Evolutionary conservation across 2,888 invertebrate genomes (phyloP), one percentile per base, ranked within the genome.

Genomic region (Parnassius apollo): DNA sequence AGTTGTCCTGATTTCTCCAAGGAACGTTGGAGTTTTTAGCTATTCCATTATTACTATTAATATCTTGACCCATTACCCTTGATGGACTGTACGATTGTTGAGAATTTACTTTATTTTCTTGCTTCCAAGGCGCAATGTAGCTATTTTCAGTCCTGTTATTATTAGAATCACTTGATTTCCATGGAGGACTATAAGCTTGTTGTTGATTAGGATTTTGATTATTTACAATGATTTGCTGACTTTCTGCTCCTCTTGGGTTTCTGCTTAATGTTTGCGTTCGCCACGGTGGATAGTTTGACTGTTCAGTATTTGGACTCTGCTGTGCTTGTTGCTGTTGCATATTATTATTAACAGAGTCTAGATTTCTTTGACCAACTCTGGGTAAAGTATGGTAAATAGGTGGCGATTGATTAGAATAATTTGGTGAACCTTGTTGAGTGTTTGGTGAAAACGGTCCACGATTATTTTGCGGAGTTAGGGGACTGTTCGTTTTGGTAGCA

Each of bases 251-350:
- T 13, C 76, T 77, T 50, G 82, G 76, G 65, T 83, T 75, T 73
- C 88, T 82, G 62, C 83, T 88, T 2, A 90, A 69, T 11, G 91
- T 89, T 59, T 80, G 80, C 9, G 91, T 81, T 69, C 91, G 78
- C 91, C 91, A 91, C 7, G 91, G 89, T 2, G 89, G 77, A 49
- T 77, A 66, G 65, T 82, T 86, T 42, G 73, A 64, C 35, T 75
- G 44, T 25, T 83, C 83, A 45, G 56, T 69, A 57, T 73, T 80
- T 13, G 83, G 80, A 73, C 77, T 83, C 22, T 74, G 73, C 62
- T 75, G 71, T 56, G 66, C 69, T 9, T 67, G 59, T 68, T 80
- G 77, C 60, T 77, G 82, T 62, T 72, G 75, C 9, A 57, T 18
- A 65, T 72, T 78, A 68, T 75, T 78, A 4, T 62, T 57, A 58